Evolutionary conservation across 2,113 vertebrate species (phyloP), one percentile per base, ranked within the genome.

Genomic region (Apistogramma diplotaenia): DNA sequence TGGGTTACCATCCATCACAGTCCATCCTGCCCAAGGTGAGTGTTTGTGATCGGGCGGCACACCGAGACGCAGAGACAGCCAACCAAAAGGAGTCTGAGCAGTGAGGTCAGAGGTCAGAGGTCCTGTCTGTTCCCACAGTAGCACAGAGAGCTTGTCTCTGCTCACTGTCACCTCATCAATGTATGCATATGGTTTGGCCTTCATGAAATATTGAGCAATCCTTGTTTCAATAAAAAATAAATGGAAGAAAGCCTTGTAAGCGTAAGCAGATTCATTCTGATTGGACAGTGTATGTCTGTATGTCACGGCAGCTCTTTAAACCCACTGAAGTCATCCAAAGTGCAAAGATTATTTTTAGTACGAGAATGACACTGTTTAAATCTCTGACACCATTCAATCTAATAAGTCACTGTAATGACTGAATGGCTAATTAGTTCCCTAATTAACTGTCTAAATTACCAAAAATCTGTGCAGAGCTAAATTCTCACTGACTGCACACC

Each of bases 101-200:
- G 33, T 62, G 56, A 62, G 90, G 87, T 87, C 83, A 87, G 54
- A 80, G 91, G 85, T 89, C 92, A 71, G 78, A 87, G 93, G 93
- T 93, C 81, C 54, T 3, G 65, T 79, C 82, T 78, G 83, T 93
- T 94, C 92, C 90, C 94, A 94, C 92, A 91, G 89, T 91, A 87
- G 87, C 85, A 73, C 83, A 85, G 83, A 62, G 78, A 75, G 67
- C 62, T 76, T 76, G 91, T 92, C 43, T 92, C 93, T 93, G 89
- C 75, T 93, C 86, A 83, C 89, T 84, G 87, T 92, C 92, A 93
- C 84, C 84, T 93, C 84, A 74, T 91, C 83, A 83, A 58, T 65
- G 53, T 72, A 51, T 43, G 29, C 57, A 37, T 57, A 71, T 74
- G 29, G 18, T 79, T 81, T 87, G 82, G 90, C 79, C 84, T 74